Evolutionary conservation across 2,113 vertebrate species (phyloP), one percentile per base, ranked within the genome.

Genomic region (Hylia prasina): DNA sequence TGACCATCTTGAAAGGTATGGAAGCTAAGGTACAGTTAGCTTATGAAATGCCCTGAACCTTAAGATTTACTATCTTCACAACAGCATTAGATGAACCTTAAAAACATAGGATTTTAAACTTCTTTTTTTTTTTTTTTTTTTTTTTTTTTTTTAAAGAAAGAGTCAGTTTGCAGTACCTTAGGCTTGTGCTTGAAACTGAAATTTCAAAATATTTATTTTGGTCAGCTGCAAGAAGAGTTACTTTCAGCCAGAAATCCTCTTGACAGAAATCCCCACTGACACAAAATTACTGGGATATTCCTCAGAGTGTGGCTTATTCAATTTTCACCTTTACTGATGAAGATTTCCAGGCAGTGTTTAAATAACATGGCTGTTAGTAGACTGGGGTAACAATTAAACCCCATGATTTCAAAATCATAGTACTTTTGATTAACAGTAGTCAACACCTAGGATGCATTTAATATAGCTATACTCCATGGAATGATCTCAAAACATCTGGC

Each of bases 211-310:
- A 76, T 33, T 96, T 79, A 35, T 76, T 76, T 72, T 66, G 13
- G 24, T 58, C 65, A 63, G 64, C 56, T 85, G 39, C 58, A 72
- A 76, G 31, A 35, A 50, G 12, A 89, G 50, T 15, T 61, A 63
- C 47, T 54, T 87, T 89, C 72, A 80, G 54, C 45, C 39, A 84
- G 76, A 93, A 97, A 91, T 76, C 53, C 48, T 84, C 61, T 68
- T 64, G 25, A 76, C 44, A 76, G 37, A 86, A 86, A 91, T 39
- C 42, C 53, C 40, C 1, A 2, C 69, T 51, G 54, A 80, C 27
- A 87, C 25, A 84, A 91, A 93, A 86, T 69, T 57, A 80, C 66
- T 57, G 25, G 13, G 66, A 68, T 80, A 77, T 33, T 90, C 51
- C 37, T 79, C 54, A 77, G 25, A 35, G 24, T 8, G 23, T 31